Conservation (phyloP, 1,140 invertebrate genomes). For the Scaptomyza graminum region DNA sequence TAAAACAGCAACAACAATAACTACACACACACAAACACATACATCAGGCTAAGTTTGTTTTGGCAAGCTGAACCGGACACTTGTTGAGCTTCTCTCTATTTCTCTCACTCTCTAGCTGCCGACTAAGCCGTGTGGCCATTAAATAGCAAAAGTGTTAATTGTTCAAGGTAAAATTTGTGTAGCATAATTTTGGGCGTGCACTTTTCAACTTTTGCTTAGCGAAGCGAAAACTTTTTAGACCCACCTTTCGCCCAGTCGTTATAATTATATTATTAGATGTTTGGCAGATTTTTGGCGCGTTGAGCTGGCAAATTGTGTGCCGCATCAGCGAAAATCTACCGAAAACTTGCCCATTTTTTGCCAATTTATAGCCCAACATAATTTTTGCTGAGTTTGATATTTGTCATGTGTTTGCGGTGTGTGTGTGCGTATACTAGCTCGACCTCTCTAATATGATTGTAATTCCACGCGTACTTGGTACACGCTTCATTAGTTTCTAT, state of each 20-base stretch:
- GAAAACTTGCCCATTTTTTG: background rate
- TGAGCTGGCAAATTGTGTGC: conserved; percentile 45
- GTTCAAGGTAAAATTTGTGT: conserved; percentile 55
- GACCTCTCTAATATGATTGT: background rate
- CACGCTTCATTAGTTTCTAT: conserved; percentile 62
- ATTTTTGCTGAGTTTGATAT: background rate
- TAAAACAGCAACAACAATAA: conserved; percentile 52
- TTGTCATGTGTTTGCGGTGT: background rate
- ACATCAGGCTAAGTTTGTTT: conserved; percentile 41
- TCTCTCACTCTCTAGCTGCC: too few species aligned
- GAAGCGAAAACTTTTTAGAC: conserved; percentile 25
- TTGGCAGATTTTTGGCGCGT: conserved; percentile 36
- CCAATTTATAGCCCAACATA: conserved; percentile 6
- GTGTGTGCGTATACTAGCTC: background rate
- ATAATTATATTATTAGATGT: conserved; percentile 44
- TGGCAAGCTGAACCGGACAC: conserved; percentile 31
- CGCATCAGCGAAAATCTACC: conserved; percentile 31
- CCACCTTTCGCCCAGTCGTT: conserved; percentile 1
- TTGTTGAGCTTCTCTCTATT: conserved; percentile 40
- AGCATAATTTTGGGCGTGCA: conserved; percentile 35
- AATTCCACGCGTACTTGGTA: background rate
- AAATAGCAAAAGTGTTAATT: conserved; percentile 60
- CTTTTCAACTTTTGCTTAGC: conserved; percentile 17
- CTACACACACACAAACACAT: conserved; percentile 24
- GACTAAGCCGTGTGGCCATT: background rate